A percentile compares a stretch with the other conserved stretches of the same genome.
phyloP scores from a whole-genome alignment of 2,113 vertebrate species.

The Aramus guarauna region DNA sequence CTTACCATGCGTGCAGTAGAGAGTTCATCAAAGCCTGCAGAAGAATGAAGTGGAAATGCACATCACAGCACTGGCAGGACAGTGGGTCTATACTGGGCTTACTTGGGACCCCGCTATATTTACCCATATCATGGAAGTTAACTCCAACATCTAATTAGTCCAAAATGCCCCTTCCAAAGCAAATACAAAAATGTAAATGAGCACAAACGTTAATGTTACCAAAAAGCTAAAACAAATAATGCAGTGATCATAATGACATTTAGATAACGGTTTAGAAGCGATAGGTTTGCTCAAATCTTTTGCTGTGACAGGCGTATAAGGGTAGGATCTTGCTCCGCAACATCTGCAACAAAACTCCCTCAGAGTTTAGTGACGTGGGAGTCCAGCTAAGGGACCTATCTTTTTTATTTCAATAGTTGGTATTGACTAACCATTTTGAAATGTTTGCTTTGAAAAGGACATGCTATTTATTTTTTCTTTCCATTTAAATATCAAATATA shows the following conservation, averaged over 20 bases:
- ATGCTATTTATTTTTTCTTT: constrained; percentile 40
- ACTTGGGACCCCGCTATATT: background rate
- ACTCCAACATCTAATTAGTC: background rate
- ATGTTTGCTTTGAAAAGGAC: constrained; percentile 46
- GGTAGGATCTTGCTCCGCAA: background rate
- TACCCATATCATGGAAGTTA: background rate
- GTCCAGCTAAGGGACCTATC: background rate
- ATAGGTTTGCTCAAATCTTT: background rate
- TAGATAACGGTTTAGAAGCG: background rate
- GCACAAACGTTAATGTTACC: background rate
- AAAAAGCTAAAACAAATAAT: background rate
- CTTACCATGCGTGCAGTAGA: fast-evolving
- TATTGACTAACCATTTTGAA: constrained; percentile 39
- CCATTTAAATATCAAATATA: constrained; percentile 48
- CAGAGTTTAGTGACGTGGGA: background rate
- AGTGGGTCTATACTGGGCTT: background rate
- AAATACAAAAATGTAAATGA: background rate
- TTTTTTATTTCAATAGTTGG: background rate
- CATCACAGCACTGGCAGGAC: background rate
- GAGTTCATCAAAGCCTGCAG: background rate
- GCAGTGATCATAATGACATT: background rate
- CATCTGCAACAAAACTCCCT: background rate
- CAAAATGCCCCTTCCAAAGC: background rate
- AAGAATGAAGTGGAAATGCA: background rate
- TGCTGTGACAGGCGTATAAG: background rate